Evolutionary conservation across 2,888 invertebrate genomes (phyloP).

Genomic region (Monochamus alternatus): DNA sequence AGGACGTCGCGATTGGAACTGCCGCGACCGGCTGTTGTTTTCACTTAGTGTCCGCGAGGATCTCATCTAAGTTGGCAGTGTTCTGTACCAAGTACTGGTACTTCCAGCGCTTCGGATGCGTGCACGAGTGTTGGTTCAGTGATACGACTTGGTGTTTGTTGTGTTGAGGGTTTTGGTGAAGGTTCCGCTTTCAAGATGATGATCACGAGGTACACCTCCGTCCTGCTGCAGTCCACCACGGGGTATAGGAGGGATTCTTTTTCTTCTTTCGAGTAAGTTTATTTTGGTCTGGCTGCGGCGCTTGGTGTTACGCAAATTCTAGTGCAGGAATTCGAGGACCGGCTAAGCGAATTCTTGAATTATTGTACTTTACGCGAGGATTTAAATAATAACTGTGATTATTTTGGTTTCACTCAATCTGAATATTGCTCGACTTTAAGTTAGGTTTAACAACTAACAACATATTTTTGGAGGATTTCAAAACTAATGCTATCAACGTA

Average conservation of each 20-base stretch:
- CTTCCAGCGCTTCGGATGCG: slow-evolving; percentile 7
- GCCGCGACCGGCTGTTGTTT: slow-evolving; percentile 46
- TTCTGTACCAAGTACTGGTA: not conserved
- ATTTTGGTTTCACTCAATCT: no score
- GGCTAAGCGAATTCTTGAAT: not conserved
- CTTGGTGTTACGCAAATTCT: not conserved
- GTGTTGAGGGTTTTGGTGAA: not conserved
- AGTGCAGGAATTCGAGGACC: not conserved
- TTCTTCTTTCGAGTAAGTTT: slow-evolving; percentile 64
- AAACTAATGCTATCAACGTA: no score
- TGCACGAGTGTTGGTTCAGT: slow-evolving; percentile 10
- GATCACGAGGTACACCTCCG: slow-evolving; percentile 82
- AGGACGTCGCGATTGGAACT: slow-evolving; percentile 44
- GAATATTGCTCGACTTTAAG: no score
- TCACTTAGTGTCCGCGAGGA: slow-evolving; percentile 48
- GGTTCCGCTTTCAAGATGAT: slow-evolving; percentile 72
- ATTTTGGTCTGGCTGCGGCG: not conserved
- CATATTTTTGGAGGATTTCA: no score
- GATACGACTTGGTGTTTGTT: not conserved
- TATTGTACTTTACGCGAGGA: not conserved
- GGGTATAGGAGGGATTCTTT: slow-evolving; percentile 71
- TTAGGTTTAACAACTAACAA: no score
- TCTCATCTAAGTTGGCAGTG: slow-evolving; percentile 41
- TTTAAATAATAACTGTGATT: no score
- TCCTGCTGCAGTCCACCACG: slow-evolving; percentile 77